Conservation (phyloP, 2,888 invertebrate species). For the Cephus rjabovi region DNA sequence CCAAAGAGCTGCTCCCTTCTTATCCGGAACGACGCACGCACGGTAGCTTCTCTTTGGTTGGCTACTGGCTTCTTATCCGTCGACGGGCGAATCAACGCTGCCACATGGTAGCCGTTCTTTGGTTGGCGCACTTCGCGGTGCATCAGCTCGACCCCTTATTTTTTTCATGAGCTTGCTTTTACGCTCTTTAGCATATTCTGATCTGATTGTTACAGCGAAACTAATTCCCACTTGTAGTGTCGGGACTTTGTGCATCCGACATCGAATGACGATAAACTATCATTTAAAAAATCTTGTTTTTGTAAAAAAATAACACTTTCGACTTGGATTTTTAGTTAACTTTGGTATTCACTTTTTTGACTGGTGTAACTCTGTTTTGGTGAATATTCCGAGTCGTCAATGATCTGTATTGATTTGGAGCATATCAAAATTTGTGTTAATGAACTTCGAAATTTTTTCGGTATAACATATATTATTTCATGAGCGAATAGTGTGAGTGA, state of each 20-base stretch:
- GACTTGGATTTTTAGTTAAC: not conserved
- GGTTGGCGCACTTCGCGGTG: not conserved
- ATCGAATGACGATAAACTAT: not conserved
- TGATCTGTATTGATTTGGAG: not conserved
- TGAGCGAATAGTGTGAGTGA: not conserved
- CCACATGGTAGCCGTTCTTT: not conserved
- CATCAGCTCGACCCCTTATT: not conserved
- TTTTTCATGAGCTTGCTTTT: not conserved
- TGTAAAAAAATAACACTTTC: not conserved
- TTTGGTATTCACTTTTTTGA: not conserved
- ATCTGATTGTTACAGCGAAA: not conserved
- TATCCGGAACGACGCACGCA: conserved; percentile 44
- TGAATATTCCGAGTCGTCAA: not conserved
- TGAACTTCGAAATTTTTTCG: not conserved
- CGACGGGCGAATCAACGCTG: not conserved
- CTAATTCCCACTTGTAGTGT: not conserved
- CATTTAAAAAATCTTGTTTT: not conserved
- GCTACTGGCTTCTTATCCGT: conserved; percentile 42
- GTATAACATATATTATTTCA: not conserved
- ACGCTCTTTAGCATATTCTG: not conserved
- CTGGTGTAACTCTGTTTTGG: too few species aligned
- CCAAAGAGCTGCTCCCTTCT: conserved; percentile 29
- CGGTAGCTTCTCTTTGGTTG: conserved; percentile 53
- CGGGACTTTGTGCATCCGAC: conserved; percentile 29
- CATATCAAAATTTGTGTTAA: not conserved